Evolutionary conservation across 2,888 invertebrate species (phyloP), one percentile per base, ranked within the genome.

Genomic region (Cryptus viduatorius): DNA sequence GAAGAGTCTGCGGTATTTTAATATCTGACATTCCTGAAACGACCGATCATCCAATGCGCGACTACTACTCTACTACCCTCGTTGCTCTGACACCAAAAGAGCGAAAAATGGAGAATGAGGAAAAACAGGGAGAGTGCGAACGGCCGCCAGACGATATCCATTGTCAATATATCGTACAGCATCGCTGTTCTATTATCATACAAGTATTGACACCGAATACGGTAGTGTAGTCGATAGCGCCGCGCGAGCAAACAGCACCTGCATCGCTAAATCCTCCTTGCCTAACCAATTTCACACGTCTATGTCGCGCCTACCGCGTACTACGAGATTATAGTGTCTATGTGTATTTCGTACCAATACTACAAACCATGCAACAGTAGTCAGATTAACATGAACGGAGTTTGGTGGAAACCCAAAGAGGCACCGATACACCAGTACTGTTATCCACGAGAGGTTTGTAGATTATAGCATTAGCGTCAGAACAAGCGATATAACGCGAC

Each of bases 1-100:
- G 79, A 88, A 90, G 92, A 91, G 91, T 90, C 92, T 91, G 90
- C 89, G 93, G 93, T 92, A 93, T 93, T 93, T 93, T 93, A 93
- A 93, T 93, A 93, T 93, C 93, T 91, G 89, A 89, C 93, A 93
- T 93, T 93, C 93, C 91, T 91, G 89, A 88, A 92, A 91, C 91
- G 92, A 90, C 89, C 91, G 91, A 92, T 92, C 90, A 90, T 91
- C 90, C 87, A 88, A 89, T 89, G 82, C 46, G 87, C 84, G 71
- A 87, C 87, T 84, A 84, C 87, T 83, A 69, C 50, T 72, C 87
- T 64, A 82, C 79, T 75, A 69, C 53, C 80, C 75, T 69, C 37
- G 75, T 78, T 72, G 59, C 42, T 78, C 37, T 67, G 42, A 50
- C 64, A 44, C 48, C 42, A 53, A 72, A 65, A 53, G 31, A 24